Base-by-base conservation (phyloP, 2,888 invertebrate species). In the Acrobasis suavella region DNA sequence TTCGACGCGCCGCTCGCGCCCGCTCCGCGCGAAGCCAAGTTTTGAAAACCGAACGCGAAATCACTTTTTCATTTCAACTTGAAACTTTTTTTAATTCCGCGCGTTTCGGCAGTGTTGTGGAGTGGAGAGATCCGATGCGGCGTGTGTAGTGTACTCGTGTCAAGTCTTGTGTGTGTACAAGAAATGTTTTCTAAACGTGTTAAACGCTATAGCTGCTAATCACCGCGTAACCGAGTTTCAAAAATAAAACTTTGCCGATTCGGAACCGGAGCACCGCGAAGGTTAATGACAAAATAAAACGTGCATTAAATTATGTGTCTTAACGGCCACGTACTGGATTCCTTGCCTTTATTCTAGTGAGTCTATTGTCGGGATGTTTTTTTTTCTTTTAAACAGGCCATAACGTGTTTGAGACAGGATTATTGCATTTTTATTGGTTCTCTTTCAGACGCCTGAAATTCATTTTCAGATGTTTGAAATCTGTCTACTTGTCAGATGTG, bases 221-320 rank as follows among this genome's bases (percentile, higher is more conserved):
- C 82, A 80, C 76, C 81, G 78, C 85, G 86, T 88, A 86, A 86
- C 85, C 87, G 87, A 82, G 89, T 86, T 88, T 87, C 88, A 83
- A 88, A 90, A 91, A 91, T 90, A 91, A 89, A 89, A 84, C 88
- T 87, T 86, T 85, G 86, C 85, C 83, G 86, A 87, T 88, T 85
- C 85, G 85, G 85, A 89, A 87, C 86, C 88, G 87, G 90, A 89
- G 89, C 90, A 88, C 85, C 84, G 77, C 85, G 90, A 90, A 91
- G 91, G 90, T 90, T 90, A 90, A 89, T 90, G 89, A 90, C 88
- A 89, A 87, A 89, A 88, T 89, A 88, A 89, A 85, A 80, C 87
- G 82, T 86, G 85, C 86, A 87, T 87, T 85, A 84, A 89, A 86
- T 80, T 76, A 82, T 86, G 85, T 84, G 83, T 82, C 78, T 78